Base-by-base conservation (phyloP, 2,113 vertebrate species). In the Poeciliopsis occidentalis region DNA sequence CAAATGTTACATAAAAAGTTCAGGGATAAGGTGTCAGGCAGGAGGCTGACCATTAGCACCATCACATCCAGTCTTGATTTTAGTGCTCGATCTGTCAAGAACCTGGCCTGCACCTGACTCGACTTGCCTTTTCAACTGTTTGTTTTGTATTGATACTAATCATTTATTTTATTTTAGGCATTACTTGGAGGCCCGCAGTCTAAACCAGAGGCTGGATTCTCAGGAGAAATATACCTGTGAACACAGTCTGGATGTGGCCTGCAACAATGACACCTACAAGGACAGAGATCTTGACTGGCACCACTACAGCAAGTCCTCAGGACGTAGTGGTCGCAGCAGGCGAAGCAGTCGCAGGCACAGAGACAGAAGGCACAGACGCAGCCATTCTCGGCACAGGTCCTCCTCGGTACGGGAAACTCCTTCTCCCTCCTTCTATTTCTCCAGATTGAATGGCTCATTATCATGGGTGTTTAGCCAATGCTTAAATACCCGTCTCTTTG, bases 291-390 rank as follows among this genome's bases (percentile, higher is more conserved):
- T 91, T 82, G 95, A 97, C 85, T 92, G 96, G 92, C 94, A 96
- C 87, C 96, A 97, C 90, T 97, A 97, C 94, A 98, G 96, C 95
- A 97, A 97, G 92, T 98, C 96, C 32, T 98, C 97, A 22, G 95
- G 95, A 30, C 95, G 83, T 44, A 85, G 83, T 39, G 93, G 95
- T 57, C 96, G 94, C 89, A 98, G 96, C 95, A 95, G 95, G 85
- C 95, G 94, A 89, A 95, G 93, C 91, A 92, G 90, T 54, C 95
- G 88, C 93, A 93, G 92, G 86, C 80, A 85, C 11, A 94, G 93
- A 88, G 96, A 92, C 89, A 95, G 94, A 93, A 94, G 94, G 81
- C 95, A 76, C 87, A 96, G 94, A 78, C 95, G 86, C 66, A 93
- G 91, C 84, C 94, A 85, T 85, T 94, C 96, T 88, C 95, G 90